phyloP scores from a whole-genome alignment of 2,113 vertebrate species.

The Bambusicola thoracicus region DNA sequence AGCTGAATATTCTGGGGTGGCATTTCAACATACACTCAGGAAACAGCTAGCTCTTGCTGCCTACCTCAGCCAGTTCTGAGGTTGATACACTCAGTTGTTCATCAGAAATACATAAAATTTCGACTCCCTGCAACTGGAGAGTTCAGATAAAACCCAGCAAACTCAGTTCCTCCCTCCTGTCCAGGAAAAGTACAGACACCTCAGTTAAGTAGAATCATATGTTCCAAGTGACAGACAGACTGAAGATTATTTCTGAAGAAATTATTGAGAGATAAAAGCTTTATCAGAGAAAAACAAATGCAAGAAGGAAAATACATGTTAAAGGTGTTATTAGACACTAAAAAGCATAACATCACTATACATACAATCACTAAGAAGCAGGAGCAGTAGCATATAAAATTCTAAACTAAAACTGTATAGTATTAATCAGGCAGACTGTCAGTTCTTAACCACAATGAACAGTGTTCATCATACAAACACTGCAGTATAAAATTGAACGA shows the following conservation, averaged over 20 bases:
- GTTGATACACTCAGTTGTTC: neutral
- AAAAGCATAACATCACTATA: neutral
- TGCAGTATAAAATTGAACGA: neutral
- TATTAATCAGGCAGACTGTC: neutral
- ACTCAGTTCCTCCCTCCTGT: neutral
- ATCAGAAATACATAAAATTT: neutral
- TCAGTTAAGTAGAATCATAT: constrained; percentile 46
- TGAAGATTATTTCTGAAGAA: constrained; percentile 65
- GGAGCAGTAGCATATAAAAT: neutral
- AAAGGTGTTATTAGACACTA: constrained; percentile 4
- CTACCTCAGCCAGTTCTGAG: neutral
- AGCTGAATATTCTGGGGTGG: neutral
- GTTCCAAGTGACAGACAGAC: constrained; percentile 62
- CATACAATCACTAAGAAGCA: neutral
- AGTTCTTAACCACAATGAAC: neutral
- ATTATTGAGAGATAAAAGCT: constrained; percentile 4
- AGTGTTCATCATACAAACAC: neutral
- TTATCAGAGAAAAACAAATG: constrained; percentile 31
- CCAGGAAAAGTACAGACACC: constrained; percentile 24
- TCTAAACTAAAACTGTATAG: neutral
- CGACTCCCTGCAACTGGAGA: neutral
- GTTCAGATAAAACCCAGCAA: neutral
- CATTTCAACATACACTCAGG: neutral
- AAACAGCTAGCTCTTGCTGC: neutral
- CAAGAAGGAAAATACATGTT: neutral